Evolutionary conservation across 2,797 vertebrate species (phyloP).

Genomic region (Paramormyrops hopkinsi): DNA sequence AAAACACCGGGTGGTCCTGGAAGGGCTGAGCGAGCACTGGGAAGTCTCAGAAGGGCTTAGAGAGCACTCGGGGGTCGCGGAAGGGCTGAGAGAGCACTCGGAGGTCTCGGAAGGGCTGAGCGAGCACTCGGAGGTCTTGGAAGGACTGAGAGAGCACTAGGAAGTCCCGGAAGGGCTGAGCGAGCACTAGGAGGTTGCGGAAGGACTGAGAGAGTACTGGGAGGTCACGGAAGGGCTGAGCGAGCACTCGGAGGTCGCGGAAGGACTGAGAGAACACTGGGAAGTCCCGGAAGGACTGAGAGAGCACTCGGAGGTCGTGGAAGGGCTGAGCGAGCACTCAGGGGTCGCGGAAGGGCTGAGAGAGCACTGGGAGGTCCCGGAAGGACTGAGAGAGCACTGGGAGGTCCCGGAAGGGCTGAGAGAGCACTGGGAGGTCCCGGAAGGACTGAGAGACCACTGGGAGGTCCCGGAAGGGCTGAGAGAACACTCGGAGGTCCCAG

Average conservation of each 20-base stretch:
- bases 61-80: too few species aligned
- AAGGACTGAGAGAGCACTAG: not conserved
- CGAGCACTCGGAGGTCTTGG: rapidly evolving
- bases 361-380: too few species aligned
- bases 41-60: too few species aligned
- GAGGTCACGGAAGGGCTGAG: not conserved
- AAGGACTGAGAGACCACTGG: too few species aligned
- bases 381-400: not conserved
- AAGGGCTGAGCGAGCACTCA: too few species aligned
- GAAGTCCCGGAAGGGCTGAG: not conserved
- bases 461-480: too few species aligned
- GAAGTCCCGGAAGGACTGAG: not conserved
- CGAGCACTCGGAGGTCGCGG: not conserved
- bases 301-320: not conserved
- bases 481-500: not conserved
- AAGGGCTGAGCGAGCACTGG: not conserved
- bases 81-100: too few species aligned
- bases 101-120: not conserved
- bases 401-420: too few species aligned
- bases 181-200: not conserved
- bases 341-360: too few species aligned
- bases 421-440: too few species aligned
- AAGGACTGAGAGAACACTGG: not conserved
- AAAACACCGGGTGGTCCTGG: not conserved
- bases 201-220: not conserved